Percentiles rank a stretch among this genome's conserved stretches.
Evolutionary conservation across 1,140 invertebrate genomes (phyloP).

Genomic region (Hydropsyche tenuis): DNA sequence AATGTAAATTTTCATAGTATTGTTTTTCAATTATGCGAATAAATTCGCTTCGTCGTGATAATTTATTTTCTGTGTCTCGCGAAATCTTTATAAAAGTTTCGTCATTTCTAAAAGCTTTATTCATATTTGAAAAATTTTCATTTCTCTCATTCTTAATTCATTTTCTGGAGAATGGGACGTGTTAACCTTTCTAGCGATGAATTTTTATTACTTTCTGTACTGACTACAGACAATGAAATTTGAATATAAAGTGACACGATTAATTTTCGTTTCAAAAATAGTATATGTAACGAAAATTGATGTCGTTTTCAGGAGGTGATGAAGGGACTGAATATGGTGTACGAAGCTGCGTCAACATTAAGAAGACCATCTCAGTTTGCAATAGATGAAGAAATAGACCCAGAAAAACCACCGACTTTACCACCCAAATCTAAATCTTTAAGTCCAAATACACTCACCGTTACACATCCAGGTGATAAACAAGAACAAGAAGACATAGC

Average conservation of each 20-base stretch:
- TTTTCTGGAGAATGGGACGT: not conserved
- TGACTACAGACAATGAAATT: not conserved
- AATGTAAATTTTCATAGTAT: not conserved
- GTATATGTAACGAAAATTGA: not conserved
- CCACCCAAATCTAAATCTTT: slow-evolving; percentile 54
- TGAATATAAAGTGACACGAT: not conserved
- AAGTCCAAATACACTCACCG: slow-evolving; percentile 33
- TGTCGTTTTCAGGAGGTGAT: slow-evolving; percentile 71
- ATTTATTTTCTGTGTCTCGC: slow-evolving; percentile 19
- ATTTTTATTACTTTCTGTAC: not conserved
- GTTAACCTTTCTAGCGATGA: too few species aligned
- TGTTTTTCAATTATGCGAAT: slow-evolving; percentile 25
- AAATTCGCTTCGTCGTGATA: slow-evolving; percentile 10
- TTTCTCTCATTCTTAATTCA: not conserved
- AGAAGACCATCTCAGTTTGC: slow-evolving; percentile 75
- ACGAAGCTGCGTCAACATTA: slow-evolving; percentile 73
- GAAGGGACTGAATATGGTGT: slow-evolving; percentile 80
- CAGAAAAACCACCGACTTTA: slow-evolving; percentile 52
- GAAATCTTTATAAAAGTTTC: slow-evolving; percentile 15
- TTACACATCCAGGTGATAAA: slow-evolving; percentile 38
- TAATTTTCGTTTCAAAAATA: not conserved
- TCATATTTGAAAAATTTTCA: not conserved
- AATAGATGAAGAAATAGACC: slow-evolving; percentile 56
- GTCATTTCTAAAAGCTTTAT: slow-evolving; percentile 18
- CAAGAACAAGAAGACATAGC: slow-evolving; percentile 54